Percentiles rank a stretch among this genome's conserved stretches.
Conservation (phyloP, 2,113 vertebrate genomes). For the Siphamia tubifer region DNA sequence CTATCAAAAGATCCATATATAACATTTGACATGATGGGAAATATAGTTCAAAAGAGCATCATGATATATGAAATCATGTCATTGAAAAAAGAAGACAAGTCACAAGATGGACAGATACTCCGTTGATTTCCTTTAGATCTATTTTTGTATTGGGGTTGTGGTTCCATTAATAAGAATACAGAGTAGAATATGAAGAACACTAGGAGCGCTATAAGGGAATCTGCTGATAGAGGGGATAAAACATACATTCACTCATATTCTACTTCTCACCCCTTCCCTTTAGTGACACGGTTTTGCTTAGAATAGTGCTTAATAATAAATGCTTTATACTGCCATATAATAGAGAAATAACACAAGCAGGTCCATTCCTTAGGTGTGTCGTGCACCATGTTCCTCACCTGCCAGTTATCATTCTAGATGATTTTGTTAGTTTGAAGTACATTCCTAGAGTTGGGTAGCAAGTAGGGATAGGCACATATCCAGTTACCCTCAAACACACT, state of each 20-base stretch:
- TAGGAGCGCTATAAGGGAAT: slow-evolving; percentile 36
- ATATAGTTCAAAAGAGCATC: slow-evolving; percentile 55
- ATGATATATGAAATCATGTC: slow-evolving; percentile 59
- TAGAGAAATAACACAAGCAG: slow-evolving; percentile 80
- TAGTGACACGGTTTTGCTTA: slow-evolving; percentile 76
- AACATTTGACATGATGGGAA: slow-evolving; percentile 63
- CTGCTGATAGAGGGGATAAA: slow-evolving; percentile 52
- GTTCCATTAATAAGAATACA: slow-evolving; percentile 69
- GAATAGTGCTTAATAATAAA: slow-evolving; percentile 77
- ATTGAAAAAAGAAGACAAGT: slow-evolving; percentile 67
- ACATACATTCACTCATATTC: slow-evolving; percentile 58
- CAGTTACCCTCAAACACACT: slow-evolving; percentile 74
- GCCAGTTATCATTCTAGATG: slow-evolving; percentile 68
- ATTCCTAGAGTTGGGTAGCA: slow-evolving; percentile 77
- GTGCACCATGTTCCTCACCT: slow-evolving; percentile 74
- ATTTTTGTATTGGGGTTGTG: slow-evolving; percentile 78
- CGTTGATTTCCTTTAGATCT: slow-evolving; percentile 78
- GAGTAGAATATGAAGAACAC: slow-evolving; percentile 49
- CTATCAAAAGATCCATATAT: slow-evolving; percentile 60
- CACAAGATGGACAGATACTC: slow-evolving; percentile 70
- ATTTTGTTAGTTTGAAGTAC: slow-evolving; percentile 74
- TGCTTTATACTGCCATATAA: slow-evolving; percentile 81
- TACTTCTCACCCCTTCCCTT: slow-evolving; percentile 69
- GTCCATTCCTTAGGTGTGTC: slow-evolving; percentile 76
- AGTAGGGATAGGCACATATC: slow-evolving; percentile 71